Conservation (phyloP, 2,113 vertebrate species). For the Gorsachius goisagi region DNA sequence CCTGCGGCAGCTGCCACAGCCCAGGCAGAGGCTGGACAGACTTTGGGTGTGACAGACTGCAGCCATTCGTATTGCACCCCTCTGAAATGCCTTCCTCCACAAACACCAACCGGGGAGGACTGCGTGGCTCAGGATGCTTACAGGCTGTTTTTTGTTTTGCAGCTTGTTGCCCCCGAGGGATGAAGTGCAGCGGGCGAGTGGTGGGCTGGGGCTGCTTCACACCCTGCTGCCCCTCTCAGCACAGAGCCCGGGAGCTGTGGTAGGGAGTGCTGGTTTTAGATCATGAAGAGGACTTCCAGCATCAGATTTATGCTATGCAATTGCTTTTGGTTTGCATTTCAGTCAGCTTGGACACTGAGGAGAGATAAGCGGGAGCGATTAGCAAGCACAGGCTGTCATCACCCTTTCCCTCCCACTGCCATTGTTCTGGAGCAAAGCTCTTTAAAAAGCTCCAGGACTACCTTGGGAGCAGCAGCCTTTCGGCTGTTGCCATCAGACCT, state of each 20-base stretch:
- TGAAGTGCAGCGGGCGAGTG: background rate
- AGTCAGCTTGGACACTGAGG: slow-evolving; percentile 5
- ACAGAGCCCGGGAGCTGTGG: background rate
- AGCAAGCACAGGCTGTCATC: slow-evolving; percentile 11
- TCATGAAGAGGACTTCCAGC: background rate
- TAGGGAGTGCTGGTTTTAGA: background rate
- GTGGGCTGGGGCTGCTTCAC: background rate
- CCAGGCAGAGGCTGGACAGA: background rate
- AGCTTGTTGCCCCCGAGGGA: background rate
- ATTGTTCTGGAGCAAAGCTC: background rate
- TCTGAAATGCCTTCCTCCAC: background rate
- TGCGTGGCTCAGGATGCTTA: background rate
- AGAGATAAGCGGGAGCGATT: background rate
- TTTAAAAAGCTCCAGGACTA: background rate
- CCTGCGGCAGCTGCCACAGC: background rate
- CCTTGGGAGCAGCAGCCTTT: background rate
- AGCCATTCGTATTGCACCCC: background rate
- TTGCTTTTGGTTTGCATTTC: background rate
- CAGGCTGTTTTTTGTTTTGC: background rate
- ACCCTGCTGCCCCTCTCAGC: background rate
- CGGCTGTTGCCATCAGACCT: background rate
- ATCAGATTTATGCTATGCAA: background rate
- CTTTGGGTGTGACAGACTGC: background rate
- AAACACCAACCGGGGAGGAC: background rate
- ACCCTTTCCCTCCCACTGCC: background rate